Conservation (phyloP, 2,113 vertebrate genomes). For the Burhinus oedicnemus region DNA sequence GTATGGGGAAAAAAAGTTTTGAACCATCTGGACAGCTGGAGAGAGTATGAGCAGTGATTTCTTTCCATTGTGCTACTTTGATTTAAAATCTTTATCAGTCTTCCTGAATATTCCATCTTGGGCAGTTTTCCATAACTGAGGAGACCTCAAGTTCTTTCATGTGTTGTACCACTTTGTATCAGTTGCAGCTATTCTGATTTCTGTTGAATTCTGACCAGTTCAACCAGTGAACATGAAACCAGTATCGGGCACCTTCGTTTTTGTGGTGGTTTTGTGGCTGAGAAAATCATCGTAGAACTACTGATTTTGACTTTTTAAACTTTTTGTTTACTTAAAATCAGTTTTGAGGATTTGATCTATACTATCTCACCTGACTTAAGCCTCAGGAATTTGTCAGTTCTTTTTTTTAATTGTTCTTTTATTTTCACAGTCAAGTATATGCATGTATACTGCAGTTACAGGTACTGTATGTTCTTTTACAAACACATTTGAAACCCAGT, state of each 20-base stretch:
- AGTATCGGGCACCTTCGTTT: background rate
- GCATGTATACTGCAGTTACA: rapidly evolving
- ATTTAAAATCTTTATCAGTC: background rate
- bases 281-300: background rate
- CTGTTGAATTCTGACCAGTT: background rate
- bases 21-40: background rate
- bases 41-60: background rate
- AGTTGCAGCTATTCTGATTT: background rate
- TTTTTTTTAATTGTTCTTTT: background rate
- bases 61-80: background rate
- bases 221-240: background rate
- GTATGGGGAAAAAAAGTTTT: background rate
- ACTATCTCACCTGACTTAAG: background rate
- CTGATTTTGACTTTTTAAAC: background rate
- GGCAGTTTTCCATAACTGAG: background rate
- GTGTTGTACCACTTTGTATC: background rate
- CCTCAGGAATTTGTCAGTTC: background rate
- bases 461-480: background rate
- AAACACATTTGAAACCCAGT: background rate
- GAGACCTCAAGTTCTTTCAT: background rate
- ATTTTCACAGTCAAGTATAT: background rate
- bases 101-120: background rate
- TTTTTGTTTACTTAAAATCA: background rate
- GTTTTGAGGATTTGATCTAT: background rate
- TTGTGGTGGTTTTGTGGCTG: background rate